Evolutionary conservation across 2,797 vertebrate species (phyloP).

Genomic region (Catharus ustulatus): DNA sequence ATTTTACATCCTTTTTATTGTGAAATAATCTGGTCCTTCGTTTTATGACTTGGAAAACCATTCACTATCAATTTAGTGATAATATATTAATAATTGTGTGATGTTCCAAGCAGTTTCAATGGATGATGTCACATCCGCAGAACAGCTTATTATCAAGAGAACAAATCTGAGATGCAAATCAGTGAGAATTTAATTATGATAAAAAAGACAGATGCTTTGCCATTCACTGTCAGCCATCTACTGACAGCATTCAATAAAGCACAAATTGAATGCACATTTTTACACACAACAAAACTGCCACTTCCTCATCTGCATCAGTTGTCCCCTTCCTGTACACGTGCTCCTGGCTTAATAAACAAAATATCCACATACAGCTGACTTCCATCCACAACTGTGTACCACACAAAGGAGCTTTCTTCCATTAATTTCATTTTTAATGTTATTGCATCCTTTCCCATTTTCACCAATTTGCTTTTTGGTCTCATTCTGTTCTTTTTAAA

Average conservation of each 20-base stretch:
- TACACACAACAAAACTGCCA: neutral
- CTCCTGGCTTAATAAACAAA: slow-evolving; percentile 31
- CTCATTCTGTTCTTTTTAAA: neutral
- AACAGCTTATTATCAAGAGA: slow-evolving; percentile 16
- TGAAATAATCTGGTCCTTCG: slow-evolving; percentile 15
- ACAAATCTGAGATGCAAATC: slow-evolving; percentile 31
- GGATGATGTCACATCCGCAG: neutral
- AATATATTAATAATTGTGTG: slow-evolving; percentile 26
- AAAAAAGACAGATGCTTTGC: slow-evolving; percentile 1
- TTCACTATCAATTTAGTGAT: slow-evolving; percentile 35
- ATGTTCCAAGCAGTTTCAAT: slow-evolving; percentile 4
- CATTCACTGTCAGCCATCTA: neutral
- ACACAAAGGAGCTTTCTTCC: neutral
- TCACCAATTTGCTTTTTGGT: neutral
- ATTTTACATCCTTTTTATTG: neutral
- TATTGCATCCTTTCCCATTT: neutral
- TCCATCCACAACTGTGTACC: neutral
- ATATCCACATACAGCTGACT: neutral
- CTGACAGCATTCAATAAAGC: neutral
- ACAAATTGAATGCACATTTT: slow-evolving; percentile 4
- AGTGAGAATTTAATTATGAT: slow-evolving; percentile 14
- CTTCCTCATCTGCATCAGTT: neutral
- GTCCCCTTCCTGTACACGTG: neutral
- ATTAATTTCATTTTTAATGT: neutral
- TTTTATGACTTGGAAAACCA: slow-evolving; percentile 20